Evolutionary conservation across 2,888 invertebrate genomes (phyloP), one percentile per base, ranked within the genome.

Genomic region (Drosophila putrida): DNA sequence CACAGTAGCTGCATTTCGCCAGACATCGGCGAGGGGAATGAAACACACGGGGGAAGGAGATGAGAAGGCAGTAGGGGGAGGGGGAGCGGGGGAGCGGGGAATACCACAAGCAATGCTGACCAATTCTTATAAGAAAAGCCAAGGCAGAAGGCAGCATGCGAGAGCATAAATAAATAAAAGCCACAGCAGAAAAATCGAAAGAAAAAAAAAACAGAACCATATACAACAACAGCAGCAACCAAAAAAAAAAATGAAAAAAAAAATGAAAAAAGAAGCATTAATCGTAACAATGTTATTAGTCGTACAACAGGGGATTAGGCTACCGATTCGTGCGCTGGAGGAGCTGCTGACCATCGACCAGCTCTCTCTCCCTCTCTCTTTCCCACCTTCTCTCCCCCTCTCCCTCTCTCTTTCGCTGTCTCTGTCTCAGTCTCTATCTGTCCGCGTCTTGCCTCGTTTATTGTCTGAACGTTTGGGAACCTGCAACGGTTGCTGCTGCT

Each of bases 211-310:
- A 47, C 5, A 28, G 8, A 28, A 13, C 13, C 28, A 64, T 35
- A 61, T 43, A 67, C 43, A 74, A 5, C 47, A 78, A 33, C 36
- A 76, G 53, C 66, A 68, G 49, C 78, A 73, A 70, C 47, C 79
- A 73, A 58, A 68, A 75, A 44, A 46, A 77, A 59, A 66, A 75
- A 76, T 13, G 13, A 9, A 4, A 47, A 47, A 27, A 46, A 46
- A 27, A 28, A 13, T 9, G 11, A 75, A 82, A 81, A 80, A 88
- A 83, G 82, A 81, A 88, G 89, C 90, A 90, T 90, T 91, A 91
- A 91, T 91, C 91, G 91, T 91, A 91, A 92, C 91, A 91, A 91
- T 91, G 92, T 91, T 91, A 91, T 91, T 92, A 91, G 91, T 91
- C 91, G 90, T 91, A 91, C 91, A 91, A 91, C 91, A 91, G 91